Percentiles rank a stretch among this genome's conserved stretches.
These are phyloP conservation scores for Calyptomena viridis DNA, from an alignment of 2,113 vertebrate genomes.

Conservation along the genomic window DNA sequence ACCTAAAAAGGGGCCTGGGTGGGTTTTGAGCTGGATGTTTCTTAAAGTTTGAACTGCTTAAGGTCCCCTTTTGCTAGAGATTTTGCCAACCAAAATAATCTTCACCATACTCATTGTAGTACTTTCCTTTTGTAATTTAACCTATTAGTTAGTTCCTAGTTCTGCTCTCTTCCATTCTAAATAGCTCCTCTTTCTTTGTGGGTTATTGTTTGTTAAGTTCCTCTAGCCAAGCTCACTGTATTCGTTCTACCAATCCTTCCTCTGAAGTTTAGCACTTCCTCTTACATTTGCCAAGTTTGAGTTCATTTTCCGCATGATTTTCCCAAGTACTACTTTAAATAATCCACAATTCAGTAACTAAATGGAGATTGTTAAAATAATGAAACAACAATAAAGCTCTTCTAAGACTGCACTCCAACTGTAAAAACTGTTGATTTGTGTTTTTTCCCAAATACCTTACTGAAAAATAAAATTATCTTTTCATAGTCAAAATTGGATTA, in stretches of 20 bases:
- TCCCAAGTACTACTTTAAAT: slow-evolving; percentile 51
- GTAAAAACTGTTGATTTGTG: not conserved
- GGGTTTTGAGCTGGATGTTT: not conserved
- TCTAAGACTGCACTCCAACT: slow-evolving; percentile 1
- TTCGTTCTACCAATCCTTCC: not conserved
- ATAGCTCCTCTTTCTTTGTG: not conserved
- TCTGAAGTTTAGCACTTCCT: slow-evolving; percentile 51
- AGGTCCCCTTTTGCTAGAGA: not conserved
- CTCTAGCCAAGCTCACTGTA: not conserved
- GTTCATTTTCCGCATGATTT: slow-evolving; percentile 38
- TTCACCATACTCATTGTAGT: not conserved
- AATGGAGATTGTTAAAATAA: slow-evolving; percentile 40
- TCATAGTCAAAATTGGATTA: not conserved
- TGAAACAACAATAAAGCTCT: slow-evolving; percentile 33
- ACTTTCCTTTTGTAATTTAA: not conserved
- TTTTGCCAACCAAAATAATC: not conserved
- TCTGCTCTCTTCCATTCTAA: slow-evolving; percentile 3
- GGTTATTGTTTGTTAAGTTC: not conserved
- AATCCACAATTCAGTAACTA: slow-evolving; percentile 27
- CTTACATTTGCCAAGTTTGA: slow-evolving; percentile 17
- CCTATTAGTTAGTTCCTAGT: not conserved
- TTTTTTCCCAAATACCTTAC: not conserved
- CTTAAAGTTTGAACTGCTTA: not conserved
- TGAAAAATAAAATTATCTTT: slow-evolving; percentile 30
- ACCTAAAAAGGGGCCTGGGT: not conserved